Evolutionary conservation across 2,888 invertebrate genomes (phyloP).

Genomic region (Hypomecis atomaria): DNA sequence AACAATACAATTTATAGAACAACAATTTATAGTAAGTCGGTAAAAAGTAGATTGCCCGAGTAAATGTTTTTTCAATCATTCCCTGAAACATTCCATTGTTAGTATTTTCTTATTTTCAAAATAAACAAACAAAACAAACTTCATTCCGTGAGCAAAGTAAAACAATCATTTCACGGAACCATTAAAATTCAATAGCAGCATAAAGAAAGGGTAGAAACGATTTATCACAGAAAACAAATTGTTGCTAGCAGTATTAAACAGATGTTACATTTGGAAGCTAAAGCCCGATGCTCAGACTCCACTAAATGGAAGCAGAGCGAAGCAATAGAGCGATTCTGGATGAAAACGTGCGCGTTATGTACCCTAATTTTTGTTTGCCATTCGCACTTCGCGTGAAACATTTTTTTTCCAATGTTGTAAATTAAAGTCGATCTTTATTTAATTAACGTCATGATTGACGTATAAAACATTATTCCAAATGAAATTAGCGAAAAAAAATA

Average conservation of each 20-base stretch:
- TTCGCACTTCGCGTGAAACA: too few species aligned
- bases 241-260: slow-evolving; percentile 51
- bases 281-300: neutral
- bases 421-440: too few species aligned
- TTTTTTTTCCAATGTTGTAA: too few species aligned
- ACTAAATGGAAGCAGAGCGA: neutral
- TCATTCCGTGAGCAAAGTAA: slow-evolving; percentile 8
- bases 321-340: neutral
- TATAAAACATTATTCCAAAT: too few species aligned
- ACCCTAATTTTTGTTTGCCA: too few species aligned
- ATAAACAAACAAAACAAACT: slow-evolving; percentile 21
- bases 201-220: slow-evolving; percentile 37
- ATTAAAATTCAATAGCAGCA: slow-evolving; percentile 31
- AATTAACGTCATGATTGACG: too few species aligned
- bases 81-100: neutral
- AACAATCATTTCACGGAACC: slow-evolving; percentile 15
- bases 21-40: too few species aligned
- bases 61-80: neutral
- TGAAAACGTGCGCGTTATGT: too few species aligned
- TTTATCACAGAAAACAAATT: slow-evolving; percentile 53
- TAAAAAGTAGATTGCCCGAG: neutral
- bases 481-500: too few species aligned
- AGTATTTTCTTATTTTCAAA: slow-evolving; percentile 8
- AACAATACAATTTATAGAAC: too few species aligned
- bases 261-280: slow-evolving; percentile 45